Evolutionary conservation across 2,113 vertebrate species (phyloP).

Genomic region (Formicarius rufipectus): DNA sequence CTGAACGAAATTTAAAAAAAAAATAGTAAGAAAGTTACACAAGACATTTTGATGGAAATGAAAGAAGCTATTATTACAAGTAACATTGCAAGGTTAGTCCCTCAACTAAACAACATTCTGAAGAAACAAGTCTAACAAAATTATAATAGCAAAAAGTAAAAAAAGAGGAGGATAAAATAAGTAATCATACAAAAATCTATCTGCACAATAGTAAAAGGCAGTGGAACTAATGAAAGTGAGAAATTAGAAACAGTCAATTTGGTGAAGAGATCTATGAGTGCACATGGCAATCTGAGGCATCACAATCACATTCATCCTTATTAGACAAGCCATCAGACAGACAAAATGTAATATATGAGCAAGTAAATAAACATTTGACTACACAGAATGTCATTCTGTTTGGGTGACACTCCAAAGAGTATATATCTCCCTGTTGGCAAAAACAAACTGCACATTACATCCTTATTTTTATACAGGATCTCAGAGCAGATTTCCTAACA

Average conservation of each 20-base stretch:
- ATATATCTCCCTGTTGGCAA: slow-evolving; percentile 1
- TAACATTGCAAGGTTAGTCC: background rate
- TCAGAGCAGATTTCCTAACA: slow-evolving; percentile 1
- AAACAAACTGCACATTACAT: slow-evolving; percentile 13
- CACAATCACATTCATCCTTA: background rate
- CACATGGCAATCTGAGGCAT: background rate
- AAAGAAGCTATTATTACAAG: background rate
- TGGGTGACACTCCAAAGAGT: slow-evolving; percentile 33
- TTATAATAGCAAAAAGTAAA: background rate
- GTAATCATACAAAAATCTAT: background rate
- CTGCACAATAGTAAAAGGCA: background rate
- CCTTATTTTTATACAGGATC: background rate
- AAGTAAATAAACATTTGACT: slow-evolving; percentile 46
- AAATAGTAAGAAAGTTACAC: background rate
- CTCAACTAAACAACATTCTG: background rate
- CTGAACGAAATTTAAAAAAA: background rate
- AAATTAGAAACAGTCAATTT: background rate
- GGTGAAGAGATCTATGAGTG: background rate
- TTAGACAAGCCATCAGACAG: background rate
- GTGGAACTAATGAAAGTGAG: background rate
- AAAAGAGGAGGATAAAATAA: background rate
- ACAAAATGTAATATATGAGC: background rate
- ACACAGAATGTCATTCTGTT: background rate
- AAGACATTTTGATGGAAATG: background rate
- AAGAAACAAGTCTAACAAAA: background rate